Percentiles rank a stretch among this genome's conserved stretches.
These are phyloP conservation scores for Elaphurus davidianus DNA, from an alignment of 2,113 vertebrate species.

Conservation along the genomic window DNA sequence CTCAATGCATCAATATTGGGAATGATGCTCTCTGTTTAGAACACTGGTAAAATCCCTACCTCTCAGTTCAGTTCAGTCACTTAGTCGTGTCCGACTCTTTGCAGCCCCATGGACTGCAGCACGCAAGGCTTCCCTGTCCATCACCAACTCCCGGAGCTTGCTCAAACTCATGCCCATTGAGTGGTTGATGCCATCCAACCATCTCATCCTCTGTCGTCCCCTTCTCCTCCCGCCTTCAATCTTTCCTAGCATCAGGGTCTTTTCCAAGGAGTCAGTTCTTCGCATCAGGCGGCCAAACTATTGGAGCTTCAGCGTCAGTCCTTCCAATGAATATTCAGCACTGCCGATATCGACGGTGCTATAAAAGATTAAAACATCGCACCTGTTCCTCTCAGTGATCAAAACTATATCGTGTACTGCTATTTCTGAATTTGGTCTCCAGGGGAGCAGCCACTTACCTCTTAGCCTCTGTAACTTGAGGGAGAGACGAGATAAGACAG, in stretches of 20 bases:
- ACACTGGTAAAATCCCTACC: background rate
- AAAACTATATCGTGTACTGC: background rate
- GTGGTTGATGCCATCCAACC: background rate
- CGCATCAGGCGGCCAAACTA: background rate
- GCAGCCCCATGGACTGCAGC: background rate
- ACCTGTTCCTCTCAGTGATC: background rate
- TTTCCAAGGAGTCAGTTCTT: background rate
- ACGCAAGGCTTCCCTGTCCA: background rate
- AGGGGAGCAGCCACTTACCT: background rate
- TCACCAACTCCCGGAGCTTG: background rate
- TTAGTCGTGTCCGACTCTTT: background rate
- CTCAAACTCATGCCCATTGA: background rate
- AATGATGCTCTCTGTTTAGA: background rate
- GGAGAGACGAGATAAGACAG: background rate
- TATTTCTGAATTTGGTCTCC: background rate
- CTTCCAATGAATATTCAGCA: background rate
- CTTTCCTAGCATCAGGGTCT: background rate
- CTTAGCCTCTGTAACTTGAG: background rate
- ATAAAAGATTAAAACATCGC: background rate
- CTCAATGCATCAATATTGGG: background rate
- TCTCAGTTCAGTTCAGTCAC: background rate
- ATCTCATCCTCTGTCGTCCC: background rate
- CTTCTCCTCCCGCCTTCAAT: background rate
- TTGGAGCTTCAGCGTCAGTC: background rate
- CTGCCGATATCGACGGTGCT: background rate